Conservation (phyloP, 2,888 invertebrate species). For the Drosophila antonietae region DNA sequence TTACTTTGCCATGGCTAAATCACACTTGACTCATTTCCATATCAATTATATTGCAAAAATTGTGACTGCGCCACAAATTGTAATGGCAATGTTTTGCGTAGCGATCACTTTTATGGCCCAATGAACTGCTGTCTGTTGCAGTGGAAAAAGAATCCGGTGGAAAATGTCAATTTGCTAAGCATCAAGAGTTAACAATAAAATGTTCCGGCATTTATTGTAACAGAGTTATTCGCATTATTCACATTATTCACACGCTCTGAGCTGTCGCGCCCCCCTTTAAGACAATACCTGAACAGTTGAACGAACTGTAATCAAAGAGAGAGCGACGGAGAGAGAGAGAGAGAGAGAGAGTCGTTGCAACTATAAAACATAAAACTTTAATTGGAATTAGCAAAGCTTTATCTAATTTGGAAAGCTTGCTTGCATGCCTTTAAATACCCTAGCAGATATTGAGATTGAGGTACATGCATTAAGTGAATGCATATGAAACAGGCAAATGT, state of each 20-base stretch:
- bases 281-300: constrained; percentile 42
- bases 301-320: constrained; percentile 36
- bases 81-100: constrained; percentile 33
- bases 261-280: constrained; percentile 24
- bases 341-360: neutral
- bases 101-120: constrained; percentile 36
- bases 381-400: constrained; percentile 25
- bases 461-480: neutral
- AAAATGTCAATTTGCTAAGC: constrained; percentile 27
- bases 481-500: neutral
- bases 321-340: neutral
- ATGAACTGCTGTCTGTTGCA: constrained; percentile 31
- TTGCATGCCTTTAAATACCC: neutral
- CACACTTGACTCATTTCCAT: constrained; percentile 39
- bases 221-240: constrained; percentile 17
- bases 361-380: constrained; percentile 26
- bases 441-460: neutral
- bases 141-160: neutral
- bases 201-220: constrained; percentile 38
- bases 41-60: constrained; percentile 15
- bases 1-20: constrained; percentile 32
- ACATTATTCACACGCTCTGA: constrained; percentile 20
- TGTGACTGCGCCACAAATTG: constrained; percentile 17
- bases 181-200: constrained; percentile 34
- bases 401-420: constrained; percentile 6